Evolutionary conservation across 2,888 invertebrate species (phyloP).

Genomic region (Lysandra bellargus): DNA sequence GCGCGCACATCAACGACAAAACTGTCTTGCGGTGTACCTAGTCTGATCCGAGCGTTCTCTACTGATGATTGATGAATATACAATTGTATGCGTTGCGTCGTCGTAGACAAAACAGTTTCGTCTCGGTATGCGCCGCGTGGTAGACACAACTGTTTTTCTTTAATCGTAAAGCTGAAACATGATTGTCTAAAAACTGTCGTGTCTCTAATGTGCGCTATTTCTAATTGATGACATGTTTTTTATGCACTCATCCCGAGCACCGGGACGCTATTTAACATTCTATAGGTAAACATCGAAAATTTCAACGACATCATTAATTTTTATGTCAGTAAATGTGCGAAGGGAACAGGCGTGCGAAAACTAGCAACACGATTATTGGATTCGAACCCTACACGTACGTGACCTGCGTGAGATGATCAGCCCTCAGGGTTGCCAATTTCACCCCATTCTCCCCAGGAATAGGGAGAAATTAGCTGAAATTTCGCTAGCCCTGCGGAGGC

Average conservation of each 20-base stretch:
- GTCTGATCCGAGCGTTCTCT: too few species aligned
- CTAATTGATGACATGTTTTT: too few species aligned
- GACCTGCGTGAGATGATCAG: slow-evolving; percentile 6
- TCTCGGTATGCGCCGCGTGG: too few species aligned
- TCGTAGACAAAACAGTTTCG: too few species aligned
- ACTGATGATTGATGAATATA: too few species aligned
- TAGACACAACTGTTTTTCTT: too few species aligned
- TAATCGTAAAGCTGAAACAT: too few species aligned
- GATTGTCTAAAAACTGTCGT: too few species aligned
- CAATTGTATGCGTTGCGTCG: too few species aligned
- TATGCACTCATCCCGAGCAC: not conserved
- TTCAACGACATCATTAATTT: slow-evolving; percentile 22
- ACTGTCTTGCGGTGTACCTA: too few species aligned
- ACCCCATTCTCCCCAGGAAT: not conserved
- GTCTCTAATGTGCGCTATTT: too few species aligned
- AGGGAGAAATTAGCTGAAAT: not conserved
- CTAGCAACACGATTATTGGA: slow-evolving; percentile 21
- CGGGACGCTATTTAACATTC: not conserved
- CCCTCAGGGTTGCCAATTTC: not conserved
- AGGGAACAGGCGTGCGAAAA: slow-evolving; percentile 19
- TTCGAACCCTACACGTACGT: slow-evolving; percentile 17
- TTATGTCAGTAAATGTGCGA: slow-evolving; percentile 17
- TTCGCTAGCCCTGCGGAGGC: not conserved
- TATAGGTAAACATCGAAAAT: not conserved
- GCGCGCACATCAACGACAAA: too few species aligned